A percentile compares a stretch with the other conserved stretches of the same genome.
These are phyloP conservation scores for Ametastegia equiseti DNA, from an alignment of 2,888 invertebrate genomes.

Conservation along the genomic window DNA sequence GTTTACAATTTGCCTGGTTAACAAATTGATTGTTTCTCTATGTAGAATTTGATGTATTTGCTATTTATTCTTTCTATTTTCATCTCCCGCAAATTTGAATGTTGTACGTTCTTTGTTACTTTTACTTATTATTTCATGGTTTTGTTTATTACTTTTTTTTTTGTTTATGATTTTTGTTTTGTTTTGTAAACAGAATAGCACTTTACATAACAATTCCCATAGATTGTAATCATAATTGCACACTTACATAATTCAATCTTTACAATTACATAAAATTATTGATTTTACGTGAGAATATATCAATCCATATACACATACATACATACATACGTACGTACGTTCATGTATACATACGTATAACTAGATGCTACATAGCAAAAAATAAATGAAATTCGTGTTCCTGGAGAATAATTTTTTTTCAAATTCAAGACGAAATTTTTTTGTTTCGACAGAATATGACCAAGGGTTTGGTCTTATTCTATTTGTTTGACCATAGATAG, in stretches of 20 bases:
- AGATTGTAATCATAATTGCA: constrained; percentile 32
- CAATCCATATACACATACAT: neutral
- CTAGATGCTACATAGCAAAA: neutral
- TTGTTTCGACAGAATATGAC: too few species aligned
- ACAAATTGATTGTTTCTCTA: neutral
- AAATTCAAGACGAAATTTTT: too few species aligned
- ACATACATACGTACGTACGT: neutral
- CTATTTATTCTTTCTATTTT: neutral
- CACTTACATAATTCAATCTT: neutral
- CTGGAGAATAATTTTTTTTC: too few species aligned
- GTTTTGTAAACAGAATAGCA: constrained; percentile 4
- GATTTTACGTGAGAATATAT: neutral
- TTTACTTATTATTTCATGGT: neutral
- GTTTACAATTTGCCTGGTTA: neutral
- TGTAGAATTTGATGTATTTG: constrained; percentile 36
- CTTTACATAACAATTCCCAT: neutral
- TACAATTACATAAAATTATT: constrained; percentile 14
- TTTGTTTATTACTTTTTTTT: too few species aligned
- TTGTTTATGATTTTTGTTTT: too few species aligned
- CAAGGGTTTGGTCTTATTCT: too few species aligned
- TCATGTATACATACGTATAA: neutral
- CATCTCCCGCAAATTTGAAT: neutral
- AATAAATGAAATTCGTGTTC: neutral
- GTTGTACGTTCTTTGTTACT: constrained; percentile 9
- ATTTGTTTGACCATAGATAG: too few species aligned